Percentiles rank a stretch among this genome's conserved stretches.
Conservation (phyloP, 2,888 invertebrate genomes). For the Tholera decimalis region DNA sequence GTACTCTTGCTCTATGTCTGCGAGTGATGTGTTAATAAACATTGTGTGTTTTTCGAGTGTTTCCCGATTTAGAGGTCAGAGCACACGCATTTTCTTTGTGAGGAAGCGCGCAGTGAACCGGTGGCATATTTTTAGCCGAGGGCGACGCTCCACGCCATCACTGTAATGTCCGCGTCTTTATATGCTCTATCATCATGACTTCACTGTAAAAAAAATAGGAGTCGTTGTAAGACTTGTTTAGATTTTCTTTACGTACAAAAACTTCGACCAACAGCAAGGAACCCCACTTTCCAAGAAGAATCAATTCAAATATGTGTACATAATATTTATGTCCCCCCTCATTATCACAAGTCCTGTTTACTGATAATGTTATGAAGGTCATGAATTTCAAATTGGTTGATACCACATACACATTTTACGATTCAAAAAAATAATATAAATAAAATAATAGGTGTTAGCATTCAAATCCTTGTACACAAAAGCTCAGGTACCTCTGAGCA, state of each 20-base stretch:
- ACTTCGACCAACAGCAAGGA: not conserved
- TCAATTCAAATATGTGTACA: constrained; percentile 1
- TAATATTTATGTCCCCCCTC: constrained; percentile 1
- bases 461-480: constrained; percentile 40
- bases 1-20: constrained; percentile 54
- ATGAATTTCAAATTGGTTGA: constrained; percentile 43
- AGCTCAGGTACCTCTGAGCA: constrained; percentile 33
- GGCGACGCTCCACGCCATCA: constrained; percentile 83
- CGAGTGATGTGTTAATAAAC: constrained; percentile 67
- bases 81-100: constrained; percentile 87
- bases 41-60: constrained; percentile 68
- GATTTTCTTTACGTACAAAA: constrained; percentile 1
- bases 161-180: constrained; percentile 60
- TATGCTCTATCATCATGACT: constrained; percentile 74
- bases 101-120: constrained; percentile 85
- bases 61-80: constrained; percentile 85
- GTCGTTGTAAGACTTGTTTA: constrained; percentile 20
- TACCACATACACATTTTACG: constrained; percentile 34
- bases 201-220: constrained; percentile 53
- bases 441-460: constrained; percentile 31
- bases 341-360: constrained; percentile 34
- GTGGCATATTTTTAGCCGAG: constrained; percentile 88
- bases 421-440: constrained; percentile 29
- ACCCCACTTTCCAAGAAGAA: not conserved
- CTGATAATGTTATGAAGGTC: constrained; percentile 17